Conservation (phyloP, 2,113 vertebrate genomes). For the Formicarius rufipectus region DNA sequence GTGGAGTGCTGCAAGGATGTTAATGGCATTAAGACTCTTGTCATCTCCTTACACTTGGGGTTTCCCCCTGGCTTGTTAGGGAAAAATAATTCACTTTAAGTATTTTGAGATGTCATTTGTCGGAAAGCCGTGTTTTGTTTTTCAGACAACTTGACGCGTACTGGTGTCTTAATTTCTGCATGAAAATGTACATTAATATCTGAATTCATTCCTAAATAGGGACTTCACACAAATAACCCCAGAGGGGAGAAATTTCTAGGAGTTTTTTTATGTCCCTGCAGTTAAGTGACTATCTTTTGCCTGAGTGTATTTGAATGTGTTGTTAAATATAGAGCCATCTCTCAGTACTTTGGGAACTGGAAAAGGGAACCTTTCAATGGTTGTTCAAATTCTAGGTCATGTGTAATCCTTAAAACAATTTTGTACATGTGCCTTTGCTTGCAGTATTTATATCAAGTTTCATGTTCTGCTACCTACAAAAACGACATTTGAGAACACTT, state of each 20-base stretch:
- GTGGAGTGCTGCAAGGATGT: constrained; percentile 15
- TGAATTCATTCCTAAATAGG: not conserved
- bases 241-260: not conserved
- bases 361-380: not conserved
- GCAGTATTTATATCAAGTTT: not conserved
- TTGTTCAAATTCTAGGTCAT: not conserved
- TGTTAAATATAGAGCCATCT: not conserved
- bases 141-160: not conserved
- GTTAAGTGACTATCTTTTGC: not conserved
- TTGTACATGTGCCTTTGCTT: not conserved
- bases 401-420: not conserved
- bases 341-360: not conserved
- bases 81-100: not conserved
- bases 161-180: not conserved
- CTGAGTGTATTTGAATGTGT: not conserved
- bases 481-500: not conserved
- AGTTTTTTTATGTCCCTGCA: not conserved
- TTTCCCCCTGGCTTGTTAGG: not conserved
- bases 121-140: not conserved
- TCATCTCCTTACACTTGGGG: constrained; percentile 43
- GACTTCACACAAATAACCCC: not conserved
- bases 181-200: not conserved
- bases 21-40: constrained; percentile 62
- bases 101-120: not conserved
- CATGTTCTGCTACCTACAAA: not conserved